Evolutionary conservation across 2,113 vertebrate genomes (phyloP).

Genomic region (Chelonoidis abingdonii): DNA sequence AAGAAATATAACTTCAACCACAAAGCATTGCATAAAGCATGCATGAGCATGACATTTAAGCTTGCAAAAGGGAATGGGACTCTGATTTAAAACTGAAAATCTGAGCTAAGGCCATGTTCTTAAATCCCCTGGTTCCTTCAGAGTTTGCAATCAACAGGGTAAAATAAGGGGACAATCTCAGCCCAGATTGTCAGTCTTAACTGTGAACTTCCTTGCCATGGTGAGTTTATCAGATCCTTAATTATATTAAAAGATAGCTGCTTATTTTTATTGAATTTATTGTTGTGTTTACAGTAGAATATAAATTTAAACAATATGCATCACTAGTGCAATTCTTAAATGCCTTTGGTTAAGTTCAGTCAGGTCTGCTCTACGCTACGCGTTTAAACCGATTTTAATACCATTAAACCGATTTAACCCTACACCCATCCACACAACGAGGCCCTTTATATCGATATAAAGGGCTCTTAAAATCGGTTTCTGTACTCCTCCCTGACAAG

Average conservation of each 20-base stretch:
- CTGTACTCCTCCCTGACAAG: no score
- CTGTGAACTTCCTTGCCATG: not conserved
- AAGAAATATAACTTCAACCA: not conserved
- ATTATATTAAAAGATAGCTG: not conserved
- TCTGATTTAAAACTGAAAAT: not conserved
- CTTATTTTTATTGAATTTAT: not conserved
- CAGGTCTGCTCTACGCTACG: no score
- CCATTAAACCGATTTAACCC: no score
- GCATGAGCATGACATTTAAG: not conserved
- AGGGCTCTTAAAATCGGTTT: no score
- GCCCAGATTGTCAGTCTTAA: not conserved
- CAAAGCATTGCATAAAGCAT: accelerated
- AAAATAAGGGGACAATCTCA: accelerated
- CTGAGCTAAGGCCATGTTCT: accelerated
- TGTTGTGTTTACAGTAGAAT: not conserved
- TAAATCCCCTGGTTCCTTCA: not conserved
- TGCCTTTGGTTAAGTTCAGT: not conserved
- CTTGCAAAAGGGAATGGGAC: not conserved
- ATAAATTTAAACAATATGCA: not conserved
- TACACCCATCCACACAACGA: no score
- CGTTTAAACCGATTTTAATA: no score
- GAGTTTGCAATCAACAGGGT: accelerated
- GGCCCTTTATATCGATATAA: no score
- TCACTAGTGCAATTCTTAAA: not conserved
- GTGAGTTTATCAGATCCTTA: not conserved